Base-by-base conservation (phyloP, 2,797 vertebrate species). In the Pseudochirops cupreus region DNA sequence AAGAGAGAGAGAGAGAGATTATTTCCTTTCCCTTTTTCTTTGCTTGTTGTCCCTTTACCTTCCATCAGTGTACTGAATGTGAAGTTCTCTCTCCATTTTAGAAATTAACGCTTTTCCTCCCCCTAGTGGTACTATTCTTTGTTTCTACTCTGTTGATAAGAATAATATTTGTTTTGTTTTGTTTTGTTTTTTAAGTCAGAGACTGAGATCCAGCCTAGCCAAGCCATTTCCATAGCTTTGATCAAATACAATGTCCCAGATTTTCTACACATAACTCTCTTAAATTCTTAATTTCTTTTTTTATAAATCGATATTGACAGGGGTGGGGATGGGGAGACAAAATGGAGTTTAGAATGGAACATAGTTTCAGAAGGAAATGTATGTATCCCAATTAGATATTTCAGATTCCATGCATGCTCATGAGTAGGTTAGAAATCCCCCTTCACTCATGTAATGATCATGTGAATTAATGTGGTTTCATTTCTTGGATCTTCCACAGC, bases 81-180 rank as follows among this genome's bases (percentile, higher is more conserved):
- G 12, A 31, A 5, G 28, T 46, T 13, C 21, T 46, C 67, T 6
- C 18, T 6, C 0, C 26, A 21, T 54, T 4, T 29, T 39, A 1
- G 3, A n/a, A 29, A 28, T 91, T 4, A 58, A 96, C 31, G 0
- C 98, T 98, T 96, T 97, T 31, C 2, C 98, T 96, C 98, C 98
- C 98, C 98, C 99, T 98, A 74, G 97, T 94, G 98, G 98, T 92
- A 58, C 39, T 0, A 0, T 0, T 4, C 0, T 24, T 2, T n/a
- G 50, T 91, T 46, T 11, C 0, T 0, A 0, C 50, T 26, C 28
- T 46, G 0, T 12, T 87, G 74, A 46, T 82, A 26, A 82, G 24
- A 21, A 56, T 0, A 4, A 0, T 67, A 29, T 0, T 67, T 56
- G 29, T 21, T 50, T 5, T 50, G 5, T 10, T 13, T 46, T 56